phyloP scores from a whole-genome alignment of 1,140 invertebrate species.

The Hyles euphorbiae region DNA sequence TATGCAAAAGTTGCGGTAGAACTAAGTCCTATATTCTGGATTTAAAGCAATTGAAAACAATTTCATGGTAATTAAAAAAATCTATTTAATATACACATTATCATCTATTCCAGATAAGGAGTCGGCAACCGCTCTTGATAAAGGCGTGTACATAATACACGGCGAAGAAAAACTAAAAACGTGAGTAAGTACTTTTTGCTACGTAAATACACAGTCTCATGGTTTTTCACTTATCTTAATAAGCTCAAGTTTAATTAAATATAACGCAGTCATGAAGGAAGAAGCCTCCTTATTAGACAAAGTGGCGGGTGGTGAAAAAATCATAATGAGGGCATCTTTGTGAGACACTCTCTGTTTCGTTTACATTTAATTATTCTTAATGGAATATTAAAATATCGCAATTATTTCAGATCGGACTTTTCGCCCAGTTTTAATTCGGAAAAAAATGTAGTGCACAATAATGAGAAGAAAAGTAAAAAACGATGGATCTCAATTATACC shows the following conservation, averaged over 20 bases:
- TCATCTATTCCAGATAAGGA: conserved; percentile 39
- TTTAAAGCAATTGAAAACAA: no score
- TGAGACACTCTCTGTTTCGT: conserved; percentile 5
- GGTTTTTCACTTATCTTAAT: conserved; percentile 14
- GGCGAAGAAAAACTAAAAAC: conserved; percentile 36
- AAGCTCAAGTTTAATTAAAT: conserved; percentile 14
- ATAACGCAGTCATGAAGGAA: conserved; percentile 42
- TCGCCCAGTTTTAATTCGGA: conserved; percentile 16
- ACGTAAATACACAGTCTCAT: conserved; percentile 12
- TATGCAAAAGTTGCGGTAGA: no score
- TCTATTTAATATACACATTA: not conserved
- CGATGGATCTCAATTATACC: conserved; percentile 22
- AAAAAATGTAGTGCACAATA: conserved; percentile 22
- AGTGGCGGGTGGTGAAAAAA: conserved; percentile 19
- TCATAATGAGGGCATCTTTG: conserved; percentile 11
- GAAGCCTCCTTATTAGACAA: conserved; percentile 40
- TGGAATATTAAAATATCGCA: conserved; percentile 2
- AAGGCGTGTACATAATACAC: conserved; percentile 31
- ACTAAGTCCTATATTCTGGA: no score
- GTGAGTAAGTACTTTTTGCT: conserved; percentile 49
- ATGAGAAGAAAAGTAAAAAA: conserved; percentile 24
- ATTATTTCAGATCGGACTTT: conserved; percentile 9
- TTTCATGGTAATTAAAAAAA: no score
- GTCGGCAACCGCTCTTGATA: conserved; percentile 29
- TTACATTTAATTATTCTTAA: not conserved